Evolutionary conservation across 2,888 invertebrate species (phyloP), one percentile per base, ranked within the genome.

Genomic region (Proisotoma minuta): DNA sequence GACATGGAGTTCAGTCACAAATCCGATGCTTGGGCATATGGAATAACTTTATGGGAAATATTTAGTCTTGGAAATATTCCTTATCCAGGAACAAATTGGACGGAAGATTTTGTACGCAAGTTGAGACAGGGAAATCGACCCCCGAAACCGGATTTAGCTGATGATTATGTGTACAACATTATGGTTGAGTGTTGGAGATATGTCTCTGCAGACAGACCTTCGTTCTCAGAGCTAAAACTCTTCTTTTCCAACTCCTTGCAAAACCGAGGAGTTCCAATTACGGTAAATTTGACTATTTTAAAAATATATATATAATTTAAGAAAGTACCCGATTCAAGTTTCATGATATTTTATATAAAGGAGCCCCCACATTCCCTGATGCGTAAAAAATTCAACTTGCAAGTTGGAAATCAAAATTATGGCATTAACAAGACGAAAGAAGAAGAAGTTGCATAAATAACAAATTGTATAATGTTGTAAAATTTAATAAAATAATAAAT

Each of bases 11-110:
- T 57, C 26, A 47, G 47, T 10, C 22, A 22, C 18, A 43, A 40
- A 22, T 57, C 57, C 12, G 57, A 57, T 57, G 57, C 58, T 18
- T 62, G 62, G 62, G 57, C 62, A 3, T 62, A 50, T 29, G 62
- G 57, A 12, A 49, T 62, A 15, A 62, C 62, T n/a, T 22, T 62
- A 5, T 62, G 57, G 57, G 62, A 62, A 48, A 57, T 62, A 28
- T 62, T 47, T 39, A 52, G 34, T 15, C 29, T 62, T 3, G 62
- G 29, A 5, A 57, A 62, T 23, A 40, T 49, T 28, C 62, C 62
- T 15, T 62, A 62, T 49, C 62, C 49, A 22, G 62, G 62, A 10
- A 47, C 24, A 4, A 50, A 29, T 43, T 62, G 62, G 62, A 57
- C 57, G 8, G 57, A 58, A 23, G 62, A 62, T 26, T 62, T 62